phyloP scores from a whole-genome alignment of 2,888 invertebrate species.

The Drosophila buzzatii region DNA sequence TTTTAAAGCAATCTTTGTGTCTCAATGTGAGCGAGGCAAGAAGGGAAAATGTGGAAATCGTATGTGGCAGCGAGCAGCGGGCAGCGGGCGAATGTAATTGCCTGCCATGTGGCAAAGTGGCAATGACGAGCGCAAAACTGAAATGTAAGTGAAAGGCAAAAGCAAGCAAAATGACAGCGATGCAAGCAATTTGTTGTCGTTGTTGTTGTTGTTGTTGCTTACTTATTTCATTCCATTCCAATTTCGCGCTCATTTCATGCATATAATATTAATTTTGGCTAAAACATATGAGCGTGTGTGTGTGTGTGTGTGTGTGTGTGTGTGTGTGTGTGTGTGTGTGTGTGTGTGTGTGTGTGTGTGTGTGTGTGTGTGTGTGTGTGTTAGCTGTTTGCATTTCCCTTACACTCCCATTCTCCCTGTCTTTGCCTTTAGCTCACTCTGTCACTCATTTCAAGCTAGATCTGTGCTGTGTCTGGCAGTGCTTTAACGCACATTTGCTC shows the following conservation, averaged over 20 bases:
- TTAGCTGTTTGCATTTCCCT: background rate
- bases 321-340: conserved; percentile 17
- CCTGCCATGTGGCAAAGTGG: conserved; percentile 64
- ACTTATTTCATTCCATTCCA: conserved; percentile 78
- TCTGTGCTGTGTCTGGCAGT: conserved; percentile 17
- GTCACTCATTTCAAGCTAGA: background rate
- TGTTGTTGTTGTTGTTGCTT: conserved; percentile 35
- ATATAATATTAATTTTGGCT: conserved; percentile 76
- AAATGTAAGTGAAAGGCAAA: conserved; percentile 39
- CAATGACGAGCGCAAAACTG: conserved; percentile 53
- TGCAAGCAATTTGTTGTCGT: conserved; percentile 18
- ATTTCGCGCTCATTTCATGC: conserved; percentile 79
- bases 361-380: conserved; percentile 12
- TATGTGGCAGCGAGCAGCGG: background rate
- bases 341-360: conserved; percentile 1
- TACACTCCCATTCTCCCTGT: background rate
- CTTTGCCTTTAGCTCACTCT: background rate
- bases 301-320: conserved; percentile 12
- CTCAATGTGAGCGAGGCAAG: conserved; percentile 22
- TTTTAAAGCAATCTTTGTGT: conserved; percentile 36
- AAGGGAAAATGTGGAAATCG: conserved; percentile 5
- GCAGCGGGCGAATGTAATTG: conserved; percentile 39
- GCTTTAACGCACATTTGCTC: conserved; percentile 53
- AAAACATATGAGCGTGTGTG: conserved; percentile 37
- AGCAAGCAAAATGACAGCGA: conserved; percentile 38